Percentiles rank a stretch among this genome's conserved stretches.
These are phyloP conservation scores for Reinhardtius hippoglossoides DNA, from an alignment of 2,113 vertebrate species.

Conservation along the genomic window DNA sequence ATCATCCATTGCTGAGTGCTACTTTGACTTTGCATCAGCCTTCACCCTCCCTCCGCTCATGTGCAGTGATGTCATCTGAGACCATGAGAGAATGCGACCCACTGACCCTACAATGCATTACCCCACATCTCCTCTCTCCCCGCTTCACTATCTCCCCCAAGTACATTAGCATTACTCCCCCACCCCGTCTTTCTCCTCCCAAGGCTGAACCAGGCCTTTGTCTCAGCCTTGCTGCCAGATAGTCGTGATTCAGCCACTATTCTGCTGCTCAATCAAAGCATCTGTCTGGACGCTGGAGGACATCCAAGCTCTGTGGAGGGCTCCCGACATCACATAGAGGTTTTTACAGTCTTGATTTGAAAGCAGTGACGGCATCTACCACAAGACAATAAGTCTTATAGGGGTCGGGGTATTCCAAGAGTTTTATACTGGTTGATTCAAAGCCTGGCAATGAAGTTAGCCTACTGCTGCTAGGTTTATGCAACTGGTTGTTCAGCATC, in stretches of 20 bases:
- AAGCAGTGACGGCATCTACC: slow-evolving; percentile 34
- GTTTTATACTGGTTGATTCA: slow-evolving; percentile 1
- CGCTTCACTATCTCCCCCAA: slow-evolving; percentile 51
- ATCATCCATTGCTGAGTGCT: slow-evolving; percentile 57
- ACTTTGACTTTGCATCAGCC: slow-evolving; percentile 58
- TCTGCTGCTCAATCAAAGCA: slow-evolving; percentile 66
- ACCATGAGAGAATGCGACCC: slow-evolving; percentile 80
- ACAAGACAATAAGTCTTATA: slow-evolving; percentile 32
- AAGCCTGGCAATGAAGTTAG: neutral
- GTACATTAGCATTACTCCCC: slow-evolving; percentile 73
- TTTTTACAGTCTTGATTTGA: slow-evolving; percentile 33
- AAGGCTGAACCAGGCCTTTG: slow-evolving; percentile 79
- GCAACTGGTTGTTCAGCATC: neutral
- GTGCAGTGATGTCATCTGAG: slow-evolving; percentile 81
- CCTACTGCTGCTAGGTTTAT: neutral
- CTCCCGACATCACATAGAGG: slow-evolving; percentile 29
- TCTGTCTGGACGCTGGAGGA: slow-evolving; percentile 67
- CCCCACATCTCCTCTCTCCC: slow-evolving; percentile 29
- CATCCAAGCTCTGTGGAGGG: slow-evolving; percentile 52
- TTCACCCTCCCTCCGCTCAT: slow-evolving; percentile 11
- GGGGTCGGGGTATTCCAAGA: slow-evolving; percentile 10
- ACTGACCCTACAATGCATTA: slow-evolving; percentile 78
- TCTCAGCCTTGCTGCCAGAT: slow-evolving; percentile 56
- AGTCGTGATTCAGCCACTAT: slow-evolving; percentile 43
- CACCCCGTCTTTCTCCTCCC: slow-evolving; percentile 26